These are phyloP conservation scores for Chromis chromis DNA, from an alignment of 2,797 vertebrate genomes.

Conservation along the genomic window DNA sequence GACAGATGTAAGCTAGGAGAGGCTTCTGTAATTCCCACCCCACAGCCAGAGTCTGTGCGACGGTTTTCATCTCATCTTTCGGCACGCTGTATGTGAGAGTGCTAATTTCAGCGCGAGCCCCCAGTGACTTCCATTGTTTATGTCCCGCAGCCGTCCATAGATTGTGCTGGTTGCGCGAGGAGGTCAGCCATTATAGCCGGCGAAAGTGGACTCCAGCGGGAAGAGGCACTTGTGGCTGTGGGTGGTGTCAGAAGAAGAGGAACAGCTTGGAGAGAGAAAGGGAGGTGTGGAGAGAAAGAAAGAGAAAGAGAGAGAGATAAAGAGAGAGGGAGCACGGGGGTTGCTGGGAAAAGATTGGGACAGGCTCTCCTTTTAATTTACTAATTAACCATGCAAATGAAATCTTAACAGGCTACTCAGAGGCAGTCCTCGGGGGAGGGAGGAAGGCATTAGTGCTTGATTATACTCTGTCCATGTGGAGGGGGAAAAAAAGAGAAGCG, in stretches of 20 bases:
- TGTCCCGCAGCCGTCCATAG: slow-evolving; percentile 56
- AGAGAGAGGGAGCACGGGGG: slow-evolving; percentile 60
- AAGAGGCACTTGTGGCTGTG: slow-evolving; percentile 74
- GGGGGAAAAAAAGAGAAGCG: slow-evolving; percentile 56
- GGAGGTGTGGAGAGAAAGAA: slow-evolving; percentile 34
- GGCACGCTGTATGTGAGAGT: slow-evolving; percentile 56
- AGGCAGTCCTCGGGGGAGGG: slow-evolving; percentile 81
- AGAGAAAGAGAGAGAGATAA: slow-evolving; percentile 19
- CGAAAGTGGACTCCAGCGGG: slow-evolving; percentile 75
- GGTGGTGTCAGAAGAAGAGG: slow-evolving; percentile 66
- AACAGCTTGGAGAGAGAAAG: slow-evolving; percentile 57
- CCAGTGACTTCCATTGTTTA: slow-evolving; percentile 51
- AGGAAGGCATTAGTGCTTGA: slow-evolving; percentile 83
- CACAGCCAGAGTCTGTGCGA: slow-evolving; percentile 33
- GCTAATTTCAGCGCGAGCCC: slow-evolving; percentile 65
- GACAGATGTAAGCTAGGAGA: slow-evolving; percentile 33
- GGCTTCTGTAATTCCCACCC: slow-evolving; percentile 50
- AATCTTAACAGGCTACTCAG: slow-evolving; percentile 88
- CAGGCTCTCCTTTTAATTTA: slow-evolving; percentile 86
- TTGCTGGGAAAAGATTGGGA: slow-evolving; percentile 80
- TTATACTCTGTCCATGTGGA: slow-evolving; percentile 81
- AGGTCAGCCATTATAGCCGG: slow-evolving; percentile 72
- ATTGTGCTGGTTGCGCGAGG: slow-evolving; percentile 43
- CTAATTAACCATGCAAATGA: slow-evolving; percentile 90
- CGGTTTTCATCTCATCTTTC: slow-evolving; percentile 55